Conservation (phyloP, 2,888 invertebrate species). For the Drosophila tripunctata region DNA sequence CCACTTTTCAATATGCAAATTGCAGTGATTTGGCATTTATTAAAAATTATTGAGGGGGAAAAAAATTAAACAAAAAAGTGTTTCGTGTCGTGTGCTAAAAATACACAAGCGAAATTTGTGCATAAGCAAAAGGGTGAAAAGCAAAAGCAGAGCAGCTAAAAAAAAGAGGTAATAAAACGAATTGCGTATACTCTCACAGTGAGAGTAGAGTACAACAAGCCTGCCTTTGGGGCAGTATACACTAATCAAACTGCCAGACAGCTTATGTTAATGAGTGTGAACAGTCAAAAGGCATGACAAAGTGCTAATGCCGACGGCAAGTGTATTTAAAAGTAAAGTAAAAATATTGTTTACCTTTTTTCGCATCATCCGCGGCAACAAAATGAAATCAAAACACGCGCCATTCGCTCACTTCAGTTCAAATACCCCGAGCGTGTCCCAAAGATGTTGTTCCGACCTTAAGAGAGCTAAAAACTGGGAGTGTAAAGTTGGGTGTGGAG, state of each 20-base stretch:
- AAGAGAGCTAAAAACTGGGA: slow-evolving; percentile 31
- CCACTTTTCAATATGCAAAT: slow-evolving; percentile 19
- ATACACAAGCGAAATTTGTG: slow-evolving; percentile 37
- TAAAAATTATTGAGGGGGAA: slow-evolving; percentile 60
- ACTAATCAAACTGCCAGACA: background rate
- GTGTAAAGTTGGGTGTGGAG: background rate
- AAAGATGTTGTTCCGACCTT: slow-evolving; percentile 62
- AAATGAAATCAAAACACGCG: slow-evolving; percentile 72
- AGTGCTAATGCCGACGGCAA: slow-evolving; percentile 35
- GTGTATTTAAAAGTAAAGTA: slow-evolving; percentile 11
- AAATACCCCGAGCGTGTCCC: slow-evolving; percentile 53
- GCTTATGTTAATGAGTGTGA: slow-evolving; percentile 21
- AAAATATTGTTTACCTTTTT: slow-evolving; percentile 71
- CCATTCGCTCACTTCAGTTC: slow-evolving; percentile 54
- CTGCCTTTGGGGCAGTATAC: background rate
- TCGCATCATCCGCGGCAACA: slow-evolving; percentile 54
- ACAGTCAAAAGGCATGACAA: slow-evolving; percentile 18
- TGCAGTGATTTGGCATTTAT: slow-evolving; percentile 43
- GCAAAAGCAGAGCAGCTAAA: background rate
- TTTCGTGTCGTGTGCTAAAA: slow-evolving; percentile 43
- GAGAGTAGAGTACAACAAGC: background rate
- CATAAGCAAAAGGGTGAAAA: slow-evolving; percentile 29
- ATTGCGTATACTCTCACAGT: slow-evolving; percentile 17
- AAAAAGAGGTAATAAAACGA: background rate
- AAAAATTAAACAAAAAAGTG: slow-evolving; percentile 32